phyloP scores from a whole-genome alignment of 2,113 vertebrate species.

The Varanus komodoensis region DNA sequence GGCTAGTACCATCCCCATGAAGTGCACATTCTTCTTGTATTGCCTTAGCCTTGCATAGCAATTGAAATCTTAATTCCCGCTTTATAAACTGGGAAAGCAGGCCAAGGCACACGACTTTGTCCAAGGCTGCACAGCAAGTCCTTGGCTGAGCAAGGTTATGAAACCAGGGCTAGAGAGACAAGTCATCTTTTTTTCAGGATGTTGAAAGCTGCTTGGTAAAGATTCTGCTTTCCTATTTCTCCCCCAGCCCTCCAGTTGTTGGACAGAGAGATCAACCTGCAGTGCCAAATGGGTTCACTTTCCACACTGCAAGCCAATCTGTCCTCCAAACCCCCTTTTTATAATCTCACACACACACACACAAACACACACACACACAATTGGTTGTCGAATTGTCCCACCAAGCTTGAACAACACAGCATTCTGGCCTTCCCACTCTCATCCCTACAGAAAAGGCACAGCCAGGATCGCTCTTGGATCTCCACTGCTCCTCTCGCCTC shows the following conservation, averaged over 20 bases:
- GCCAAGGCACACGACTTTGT: background rate
- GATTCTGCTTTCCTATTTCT: background rate
- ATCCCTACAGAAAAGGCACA: background rate
- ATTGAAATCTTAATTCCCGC: background rate
- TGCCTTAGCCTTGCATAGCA: background rate
- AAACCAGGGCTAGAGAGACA: background rate
- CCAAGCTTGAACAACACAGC: background rate
- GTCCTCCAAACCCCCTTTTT: background rate
- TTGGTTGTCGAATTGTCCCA: background rate
- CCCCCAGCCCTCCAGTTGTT: background rate
- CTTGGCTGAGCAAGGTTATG: background rate
- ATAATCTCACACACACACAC: no score
- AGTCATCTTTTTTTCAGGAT: background rate
- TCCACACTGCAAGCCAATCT: background rate
- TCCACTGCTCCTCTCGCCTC: background rate
- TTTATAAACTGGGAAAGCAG: background rate
- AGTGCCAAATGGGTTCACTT: background rate
- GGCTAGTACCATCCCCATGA: background rate
- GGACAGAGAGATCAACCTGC: background rate
- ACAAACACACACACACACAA: background rate
- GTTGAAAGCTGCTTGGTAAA: background rate
- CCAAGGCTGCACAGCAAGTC: background rate
- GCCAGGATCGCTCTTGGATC: background rate
- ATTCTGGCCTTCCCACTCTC: background rate
- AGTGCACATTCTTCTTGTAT: background rate